Percentiles rank a stretch among this genome's conserved stretches.
phyloP scores from a whole-genome alignment of 2,888 invertebrate genomes.

The Zhuqinia jingwanae region DNA sequence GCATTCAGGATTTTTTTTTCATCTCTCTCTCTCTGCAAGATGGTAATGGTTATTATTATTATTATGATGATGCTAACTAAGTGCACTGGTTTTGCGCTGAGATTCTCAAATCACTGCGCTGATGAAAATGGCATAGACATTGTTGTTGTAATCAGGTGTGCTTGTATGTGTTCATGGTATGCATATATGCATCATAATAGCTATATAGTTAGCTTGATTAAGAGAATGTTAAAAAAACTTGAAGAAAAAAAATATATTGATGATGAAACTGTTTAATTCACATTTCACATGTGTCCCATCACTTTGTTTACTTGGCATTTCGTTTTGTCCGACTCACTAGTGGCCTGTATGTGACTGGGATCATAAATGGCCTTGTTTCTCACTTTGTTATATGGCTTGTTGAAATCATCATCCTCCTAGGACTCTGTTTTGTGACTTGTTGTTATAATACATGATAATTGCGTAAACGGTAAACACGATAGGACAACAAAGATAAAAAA shows the following conservation, averaged over 20 bases:
- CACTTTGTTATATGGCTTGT: constrained; percentile 43
- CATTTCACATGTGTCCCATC: constrained; percentile 46
- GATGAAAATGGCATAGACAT: no score
- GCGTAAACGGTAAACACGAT: constrained; percentile 62
- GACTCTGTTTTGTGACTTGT: constrained; percentile 34
- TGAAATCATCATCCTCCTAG: not conserved
- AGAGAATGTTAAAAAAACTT: not conserved
- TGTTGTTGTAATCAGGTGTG: constrained; percentile 17
- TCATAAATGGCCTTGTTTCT: constrained; percentile 38
- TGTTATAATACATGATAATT: constrained; percentile 63
- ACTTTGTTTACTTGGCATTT: constrained; percentile 50
- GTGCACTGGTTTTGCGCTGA: constrained; percentile 57
- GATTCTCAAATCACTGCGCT: no score
- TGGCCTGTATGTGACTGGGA: constrained; percentile 47
- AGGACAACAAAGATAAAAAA: constrained; percentile 33
- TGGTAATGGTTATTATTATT: constrained; percentile 6
- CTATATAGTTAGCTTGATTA: constrained; percentile 5
- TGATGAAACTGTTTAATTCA: constrained; percentile 40
- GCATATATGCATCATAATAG: constrained; percentile 11
- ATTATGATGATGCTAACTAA: constrained; percentile 23
- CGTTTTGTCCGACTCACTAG: constrained; percentile 56
- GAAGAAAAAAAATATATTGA: constrained; percentile 31
- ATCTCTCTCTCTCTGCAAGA: not conserved
- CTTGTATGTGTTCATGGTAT: not conserved
- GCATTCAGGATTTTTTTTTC: constrained; percentile 33